Conservation (phyloP, 2,888 invertebrate genomes). For the Ochropleura plecta region DNA sequence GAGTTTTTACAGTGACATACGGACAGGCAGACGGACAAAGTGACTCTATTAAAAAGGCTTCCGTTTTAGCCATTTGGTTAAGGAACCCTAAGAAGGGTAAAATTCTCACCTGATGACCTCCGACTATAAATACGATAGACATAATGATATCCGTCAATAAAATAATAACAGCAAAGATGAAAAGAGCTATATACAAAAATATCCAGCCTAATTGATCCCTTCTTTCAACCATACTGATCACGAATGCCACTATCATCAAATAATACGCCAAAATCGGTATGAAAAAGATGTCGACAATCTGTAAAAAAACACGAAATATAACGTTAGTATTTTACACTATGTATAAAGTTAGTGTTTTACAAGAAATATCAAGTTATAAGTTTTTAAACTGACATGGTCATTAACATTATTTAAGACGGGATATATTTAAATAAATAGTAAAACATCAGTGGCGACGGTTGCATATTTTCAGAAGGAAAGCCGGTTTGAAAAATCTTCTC, state of each 20-base stretch:
- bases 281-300: background rate
- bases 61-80: too few species aligned
- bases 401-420: too few species aligned
- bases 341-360: too few species aligned
- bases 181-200: background rate
- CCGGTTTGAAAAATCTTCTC: too few species aligned
- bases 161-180: background rate
- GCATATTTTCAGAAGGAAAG: too few species aligned
- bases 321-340: background rate
- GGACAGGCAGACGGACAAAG: too few species aligned
- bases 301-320: background rate
- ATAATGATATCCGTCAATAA: slow-evolving; percentile 7
- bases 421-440: too few species aligned
- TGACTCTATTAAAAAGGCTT: too few species aligned
- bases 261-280: background rate
- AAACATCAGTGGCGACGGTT: too few species aligned
- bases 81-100: background rate
- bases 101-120: slow-evolving; percentile 30
- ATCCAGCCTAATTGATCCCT: background rate
- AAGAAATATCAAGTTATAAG: too few species aligned
- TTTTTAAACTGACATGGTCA: too few species aligned
- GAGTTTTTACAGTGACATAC: too few species aligned
- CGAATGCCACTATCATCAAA: background rate
- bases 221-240: background rate
- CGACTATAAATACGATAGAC: slow-evolving; percentile 29